Base-by-base conservation (phyloP, 2,888 invertebrate genomes). In the Tricholauxania praeusta region DNA sequence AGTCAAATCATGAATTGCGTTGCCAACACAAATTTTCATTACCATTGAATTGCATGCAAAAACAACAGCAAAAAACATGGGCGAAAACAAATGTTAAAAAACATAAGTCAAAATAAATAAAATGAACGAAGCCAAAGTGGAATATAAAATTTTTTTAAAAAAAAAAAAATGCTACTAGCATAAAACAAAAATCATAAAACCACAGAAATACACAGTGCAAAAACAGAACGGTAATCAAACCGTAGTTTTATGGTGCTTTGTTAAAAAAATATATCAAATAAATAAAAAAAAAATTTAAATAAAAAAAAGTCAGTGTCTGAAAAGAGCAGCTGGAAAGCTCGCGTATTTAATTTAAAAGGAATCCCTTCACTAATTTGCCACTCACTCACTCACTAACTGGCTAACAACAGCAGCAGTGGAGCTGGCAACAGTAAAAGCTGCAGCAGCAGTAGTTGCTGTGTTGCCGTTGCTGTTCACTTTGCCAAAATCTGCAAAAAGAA, bases 21-120 rank as follows among this genome's bases (percentile, higher is more conserved):
- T 71, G 57, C 71, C 49, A 59, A 65, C 53, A 71, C 71, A 71
- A 49, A 57, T 65, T 65, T 71, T 71, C 71, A 71, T 52, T 51
- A 60, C 49, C 8, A 49, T 48, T 49, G 12, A 49, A 17, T n/a
- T 32, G 53, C n/a, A 66, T 28, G 10, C 53, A 48, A 7, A 48
- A 51, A 14, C 17, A 64, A 48, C 10, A 49, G 22, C 47, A 64
- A 47, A 48, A 17, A 17, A 12, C 5, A 22, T n/a, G 22, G 2
- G 48, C 48, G 7, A 28, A 62, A 32, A 39, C 7, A 39, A 12
- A 22, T 55, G 8, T 22, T 55, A 12, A 55, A 17, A 55, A 17
- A 17, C 10, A 55, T 12, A 55, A 22, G 22, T 17, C 55, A 19
- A 55, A 22, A 55, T 17, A 55, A 12, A 28, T 22, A 15, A 12